Base-by-base conservation (phyloP, 2,113 vertebrate genomes). In the Carassius carassius region DNA sequence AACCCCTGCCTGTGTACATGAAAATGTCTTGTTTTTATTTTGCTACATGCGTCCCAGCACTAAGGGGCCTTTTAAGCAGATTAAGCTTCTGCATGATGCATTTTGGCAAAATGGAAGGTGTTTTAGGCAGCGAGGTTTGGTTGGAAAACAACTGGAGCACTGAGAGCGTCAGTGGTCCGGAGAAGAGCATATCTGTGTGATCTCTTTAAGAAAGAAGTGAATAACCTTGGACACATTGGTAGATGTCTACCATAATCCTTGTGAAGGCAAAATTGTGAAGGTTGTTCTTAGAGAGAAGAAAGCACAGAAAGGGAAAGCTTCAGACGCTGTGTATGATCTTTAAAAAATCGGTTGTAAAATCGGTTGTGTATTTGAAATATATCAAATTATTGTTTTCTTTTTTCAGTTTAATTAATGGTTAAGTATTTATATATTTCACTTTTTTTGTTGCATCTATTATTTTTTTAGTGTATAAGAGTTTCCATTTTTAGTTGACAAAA, bases 21-120 rank as follows among this genome's bases (percentile, higher is more conserved):
- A 54, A 81, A 81, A 81, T 81, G 41, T 51, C 78, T 81, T 81
- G 78, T 81, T 81, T 81, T 81, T 44, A 81, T 67, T 81, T 81
- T 69, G 79, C 11, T 21, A 51, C 62, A 81, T 69, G 41, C 25
- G 7, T 51, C 41, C 37, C 10, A 81, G 44, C 62, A 81, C 79
- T 69, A 51, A 78, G 74, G 44, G 21, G 62, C 35, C 25, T 77
- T 84, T 84, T 84, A 78, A 84, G 83, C 74, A 78, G 83, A 78
- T 84, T 78, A 84, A 56, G 44, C 83, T 78, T 51, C 41, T 84
- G 83, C 60, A 4, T 69, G 83, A 62, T 78, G 49, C 47, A 78
- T 78, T 47, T 78, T 84, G 83, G 83, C 75, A 69, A 78, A 69
- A 76, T 51, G 47, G 7, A 56, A 35, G 29, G 51, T 84, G 83